Evolutionary conservation across 2,888 invertebrate species (phyloP), one percentile per base, ranked within the genome.

Genomic region (Pegoplata infirma): DNA sequence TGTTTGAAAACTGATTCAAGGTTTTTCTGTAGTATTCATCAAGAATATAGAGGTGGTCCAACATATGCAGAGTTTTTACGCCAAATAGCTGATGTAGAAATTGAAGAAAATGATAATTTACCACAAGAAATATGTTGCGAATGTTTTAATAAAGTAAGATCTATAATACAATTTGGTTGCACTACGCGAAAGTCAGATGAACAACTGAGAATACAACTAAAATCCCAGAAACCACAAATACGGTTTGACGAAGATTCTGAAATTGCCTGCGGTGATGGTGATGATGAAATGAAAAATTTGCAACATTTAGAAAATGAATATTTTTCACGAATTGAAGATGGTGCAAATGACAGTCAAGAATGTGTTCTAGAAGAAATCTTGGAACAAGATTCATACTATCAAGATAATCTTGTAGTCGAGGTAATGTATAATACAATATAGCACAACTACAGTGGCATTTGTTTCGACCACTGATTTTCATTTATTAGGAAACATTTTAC

Each of bases 301-400:
- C 69, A 78, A 36, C 16, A 74, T 8, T 19, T 75, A 21, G 71
- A 71, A 16, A 51, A 47, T 55, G 69, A 71, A 28, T 79, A 61
- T 25, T 71, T 74, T 46, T n/a, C 49, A 10, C 8, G 74, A 71
- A n/a, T n/a, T n/a, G n/a, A n/a, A n/a, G n/a, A n/a, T n/a, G n/a
- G n/a, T n/a, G n/a, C n/a, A 1, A 53, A 44, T 14, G 19, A 14
- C 17, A 67, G 67, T 51, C 46, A 73, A 53, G 69, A 61, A 12
- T 75, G 71, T 51, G 74, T 67, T 1, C 12, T 79, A 46, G 78
- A 74, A 49, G 76, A 79, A 32, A 49, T 67, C 44, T n/a, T 79
- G 5, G 71, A 75, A 4, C 55, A 21, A 0, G 68, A 75, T 51
- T 17, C 17, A 5, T 53, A 69, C 4, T n/a, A 40, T 40, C 47